phyloP scores from a whole-genome alignment of 1,140 invertebrate species.

The Caenorhabditis briggsae region DNA sequence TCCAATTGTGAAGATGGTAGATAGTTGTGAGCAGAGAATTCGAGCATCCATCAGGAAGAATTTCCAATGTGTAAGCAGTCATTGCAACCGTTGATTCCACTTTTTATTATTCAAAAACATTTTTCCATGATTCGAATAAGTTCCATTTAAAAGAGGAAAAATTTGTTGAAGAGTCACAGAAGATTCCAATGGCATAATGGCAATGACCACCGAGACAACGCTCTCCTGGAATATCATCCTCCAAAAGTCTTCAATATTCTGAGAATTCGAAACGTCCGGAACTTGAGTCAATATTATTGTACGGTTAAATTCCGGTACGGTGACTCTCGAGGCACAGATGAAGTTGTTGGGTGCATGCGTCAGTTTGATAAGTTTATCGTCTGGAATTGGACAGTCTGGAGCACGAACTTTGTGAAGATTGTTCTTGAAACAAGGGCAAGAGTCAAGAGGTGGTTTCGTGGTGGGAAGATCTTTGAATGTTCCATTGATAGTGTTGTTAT shows the following conservation, averaged over 20 bases:
- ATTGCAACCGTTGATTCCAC: conserved; percentile 14
- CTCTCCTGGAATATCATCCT: conserved; percentile 49
- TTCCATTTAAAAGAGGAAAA: neutral
- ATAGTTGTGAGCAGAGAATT: conserved; percentile 65
- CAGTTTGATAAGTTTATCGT: conserved; percentile 33
- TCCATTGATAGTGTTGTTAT: neutral
- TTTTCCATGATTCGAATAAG: conserved; percentile 31
- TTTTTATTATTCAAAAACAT: conserved; percentile 57
- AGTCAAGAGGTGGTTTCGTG: no score
- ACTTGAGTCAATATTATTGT: conserved; percentile 31
- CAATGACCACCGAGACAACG: conserved; percentile 2
- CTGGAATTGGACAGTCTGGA: conserved; percentile 24
- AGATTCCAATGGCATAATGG: conserved; percentile 21
- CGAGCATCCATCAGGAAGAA: conserved; percentile 56
- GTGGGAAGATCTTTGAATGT: neutral
- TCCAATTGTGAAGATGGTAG: conserved; percentile 26
- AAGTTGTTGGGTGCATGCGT: neutral
- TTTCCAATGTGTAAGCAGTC: conserved; percentile 16
- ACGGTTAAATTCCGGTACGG: conserved; percentile 4
- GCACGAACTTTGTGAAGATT: neutral
- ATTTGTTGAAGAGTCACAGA: neutral
- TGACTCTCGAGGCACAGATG: neutral
- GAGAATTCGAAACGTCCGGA: neutral
- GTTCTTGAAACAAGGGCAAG: neutral
- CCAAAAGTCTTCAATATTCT: conserved; percentile 78